Evolutionary conservation across 2,113 vertebrate species (phyloP).

Genomic region (Fregetta grallaria): DNA sequence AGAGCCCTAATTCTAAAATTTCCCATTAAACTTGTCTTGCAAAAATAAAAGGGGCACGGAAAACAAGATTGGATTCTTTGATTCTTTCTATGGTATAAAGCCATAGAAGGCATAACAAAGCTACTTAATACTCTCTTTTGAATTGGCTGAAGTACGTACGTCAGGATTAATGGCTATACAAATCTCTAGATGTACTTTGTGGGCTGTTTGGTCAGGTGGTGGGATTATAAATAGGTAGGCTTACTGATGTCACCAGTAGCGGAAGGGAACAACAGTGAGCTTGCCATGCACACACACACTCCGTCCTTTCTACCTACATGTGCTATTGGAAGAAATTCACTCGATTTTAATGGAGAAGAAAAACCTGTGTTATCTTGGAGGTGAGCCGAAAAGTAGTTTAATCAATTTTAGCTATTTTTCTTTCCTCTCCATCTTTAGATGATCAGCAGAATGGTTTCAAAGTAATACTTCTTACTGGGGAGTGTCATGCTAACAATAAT

Average conservation of each 20-base stretch:
- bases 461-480: background rate
- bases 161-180: slow-evolving; percentile 62
- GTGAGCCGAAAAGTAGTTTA: background rate
- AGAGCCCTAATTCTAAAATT: background rate
- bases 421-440: background rate
- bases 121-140: slow-evolving; percentile 48
- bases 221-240: slow-evolving; percentile 70
- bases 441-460: background rate
- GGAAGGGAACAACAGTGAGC: background rate
- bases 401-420: background rate
- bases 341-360: slow-evolving; percentile 21
- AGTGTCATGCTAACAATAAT: background rate
- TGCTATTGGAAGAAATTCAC: slow-evolving; percentile 21
- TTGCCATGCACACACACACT: background rate
- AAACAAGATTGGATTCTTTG: slow-evolving; percentile 21
- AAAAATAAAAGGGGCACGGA: background rate
- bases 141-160: slow-evolving; percentile 57
- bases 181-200: slow-evolving; percentile 53
- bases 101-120: slow-evolving; percentile 31
- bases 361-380: background rate
- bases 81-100: slow-evolving; percentile 41
- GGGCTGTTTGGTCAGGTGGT: slow-evolving; percentile 53
- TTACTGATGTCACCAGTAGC: slow-evolving; percentile 66
- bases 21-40: background rate
- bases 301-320: background rate